Base-by-base conservation (phyloP, 2,113 vertebrate species). In the Pelvicachromis taeniatus region DNA sequence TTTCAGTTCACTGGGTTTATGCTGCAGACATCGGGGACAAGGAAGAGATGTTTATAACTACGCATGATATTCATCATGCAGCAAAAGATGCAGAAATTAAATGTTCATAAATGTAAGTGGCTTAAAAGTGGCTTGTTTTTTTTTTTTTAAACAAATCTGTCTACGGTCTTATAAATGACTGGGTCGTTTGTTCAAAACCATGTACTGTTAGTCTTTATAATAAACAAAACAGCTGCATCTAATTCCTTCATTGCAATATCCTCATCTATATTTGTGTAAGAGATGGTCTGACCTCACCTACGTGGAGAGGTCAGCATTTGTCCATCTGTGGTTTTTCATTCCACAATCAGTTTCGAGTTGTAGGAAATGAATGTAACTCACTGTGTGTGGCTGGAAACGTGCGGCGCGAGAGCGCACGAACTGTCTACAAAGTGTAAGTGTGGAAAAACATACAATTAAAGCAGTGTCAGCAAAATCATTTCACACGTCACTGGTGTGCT, bases 211-310 rank as follows among this genome's bases (percentile, higher is more conserved):
- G 19, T 63, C 38, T 63, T 63, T 3, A 63, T 0, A 13, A 38
- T n/a, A 38, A n/a, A 1, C 26, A 63, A 63, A n/a, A 35, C 7
- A 35, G 6, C 33, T 35, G 2, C n/a, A n/a, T 1, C 2, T 0
- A 35, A 63, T 63, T 63, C 6, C 10, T 63, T 38, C 17, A 38
- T 38, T 63, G n/a, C 11, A 63, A 63, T n/a, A 63, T 63, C 3
- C 10, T 35, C 31, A 6, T 63, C 31, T n/a, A 63, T 38, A 63
- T 63, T 63, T 63, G 31, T 63, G 31, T 63, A 12, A n/a, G 31
- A 38, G 17, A n/a, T 63, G 10, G 59, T 63, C 33, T 63, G 59
- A 63, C 33, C 0, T 6, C 33, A 7, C 59, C 33, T 63, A 63
- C 59, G 1, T 38, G 31, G 10, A 38, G 38, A 63, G 10, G 33